Conservation (phyloP, 2,797 vertebrate genomes). For the Otolemur crassicaudatus region DNA sequence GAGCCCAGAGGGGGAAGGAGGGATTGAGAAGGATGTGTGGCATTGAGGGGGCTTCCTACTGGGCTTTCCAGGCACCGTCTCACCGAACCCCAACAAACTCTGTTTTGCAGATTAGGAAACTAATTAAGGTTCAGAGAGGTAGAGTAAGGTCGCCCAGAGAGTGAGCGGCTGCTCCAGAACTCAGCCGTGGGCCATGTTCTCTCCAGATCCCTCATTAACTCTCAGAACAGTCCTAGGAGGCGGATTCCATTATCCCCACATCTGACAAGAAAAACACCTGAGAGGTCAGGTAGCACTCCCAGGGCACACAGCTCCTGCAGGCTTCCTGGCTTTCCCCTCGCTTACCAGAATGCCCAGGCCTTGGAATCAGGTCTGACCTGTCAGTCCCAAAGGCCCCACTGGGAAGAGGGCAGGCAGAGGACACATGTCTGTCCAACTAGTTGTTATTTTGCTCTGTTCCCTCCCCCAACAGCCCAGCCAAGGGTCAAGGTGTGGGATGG, state of each 20-base stretch:
- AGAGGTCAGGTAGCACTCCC: neutral
- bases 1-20: neutral
- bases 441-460: neutral
- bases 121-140: conserved; percentile 14
- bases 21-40: neutral
- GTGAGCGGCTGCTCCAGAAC: neutral
- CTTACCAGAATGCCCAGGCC: neutral
- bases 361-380: neutral
- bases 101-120: neutral
- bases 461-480: neutral
- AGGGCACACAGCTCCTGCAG: neutral
- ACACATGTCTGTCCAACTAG: fast-evolving
- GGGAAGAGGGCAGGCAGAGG: neutral
- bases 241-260: conserved; percentile 45
- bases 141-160: conserved; percentile 11
- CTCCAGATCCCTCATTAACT: conserved; percentile 40
- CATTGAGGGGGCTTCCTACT: neutral
- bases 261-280: neutral
- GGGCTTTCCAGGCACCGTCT: fast-evolving
- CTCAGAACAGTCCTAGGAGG: conserved; percentile 36
- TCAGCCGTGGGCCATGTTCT: conserved; percentile 47
- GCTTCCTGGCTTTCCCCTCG: neutral
- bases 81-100: neutral
- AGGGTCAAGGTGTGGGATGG: neutral
- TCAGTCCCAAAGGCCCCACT: neutral